Evolutionary conservation across 1,140 invertebrate species (phyloP), one percentile per base, ranked within the genome.

Genomic region (Trichogramma pretiosum): DNA sequence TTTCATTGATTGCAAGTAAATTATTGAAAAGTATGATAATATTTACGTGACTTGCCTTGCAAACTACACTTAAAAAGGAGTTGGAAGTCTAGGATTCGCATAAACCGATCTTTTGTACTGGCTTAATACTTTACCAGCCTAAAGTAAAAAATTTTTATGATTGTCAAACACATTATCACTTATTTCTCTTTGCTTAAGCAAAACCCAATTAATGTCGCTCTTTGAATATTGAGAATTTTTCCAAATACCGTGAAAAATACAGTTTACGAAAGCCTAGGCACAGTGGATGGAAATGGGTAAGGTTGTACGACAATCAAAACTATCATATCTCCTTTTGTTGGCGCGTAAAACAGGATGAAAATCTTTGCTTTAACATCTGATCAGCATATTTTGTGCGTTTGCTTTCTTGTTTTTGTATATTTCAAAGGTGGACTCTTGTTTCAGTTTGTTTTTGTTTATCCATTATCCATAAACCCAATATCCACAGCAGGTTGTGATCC

Each of bases 301-400:
- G 63, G 47, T 57, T 11, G 62, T 37, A 69, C 65, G 67, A 72
- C 59, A 62, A 65, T 69, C 69, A 72, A 69, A 60, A 68, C 67
- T 63, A 65, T 72, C 68, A 67, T 68, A 72, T 70, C 68, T 70
- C 69, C 57, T 57, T 65, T 62, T 62, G 65, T 64, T 65, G 66
- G 68, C 64, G 63, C 67, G 65, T 68, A 62, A 71, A 63, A 68
- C 64, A 65, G 23, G 65, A 65, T 63, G 66, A 61, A 63, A 69
- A 66, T 59, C 59, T 59, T 67, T 63, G 64, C 60, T 61, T n/a
- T 65, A 64, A 59, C 65, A 68, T 67, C 61, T 57, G 60, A 59
- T 63, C 65, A 64, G 66, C 64, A 59, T 62, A 67, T 67, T 66
- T 59, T 44, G 34, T 57, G 65, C 60, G 60, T 62, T 68, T 28